Conservation (phyloP, 2,797 vertebrate species). For the Gephyroberyx darwinii region DNA sequence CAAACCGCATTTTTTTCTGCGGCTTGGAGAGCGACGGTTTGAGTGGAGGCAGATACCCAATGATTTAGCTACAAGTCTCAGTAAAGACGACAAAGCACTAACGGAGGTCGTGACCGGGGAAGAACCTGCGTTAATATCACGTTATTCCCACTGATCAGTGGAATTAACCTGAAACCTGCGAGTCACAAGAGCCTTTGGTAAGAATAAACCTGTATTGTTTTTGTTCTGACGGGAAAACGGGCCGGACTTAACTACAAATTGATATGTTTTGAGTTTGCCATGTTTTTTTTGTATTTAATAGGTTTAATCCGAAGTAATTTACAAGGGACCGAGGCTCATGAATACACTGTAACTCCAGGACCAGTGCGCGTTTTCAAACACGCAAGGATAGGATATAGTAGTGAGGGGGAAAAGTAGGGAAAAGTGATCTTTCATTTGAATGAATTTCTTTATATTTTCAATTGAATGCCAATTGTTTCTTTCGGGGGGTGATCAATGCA, state of each 20-base stretch:
- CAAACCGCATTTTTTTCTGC: slow-evolving; percentile 36
- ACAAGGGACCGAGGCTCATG: not conserved
- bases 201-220: slow-evolving; percentile 32
- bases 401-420: no score
- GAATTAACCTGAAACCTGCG: slow-evolving; percentile 55
- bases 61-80: not conserved
- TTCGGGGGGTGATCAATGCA: slow-evolving; percentile 34
- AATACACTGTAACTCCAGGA: not conserved
- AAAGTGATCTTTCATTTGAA: not conserved
- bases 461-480: slow-evolving; percentile 15
- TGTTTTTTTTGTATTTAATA: not conserved
- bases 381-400: no score
- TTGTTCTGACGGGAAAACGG: no score
- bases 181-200: slow-evolving; percentile 55
- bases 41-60: slow-evolving; percentile 39
- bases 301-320: no score
- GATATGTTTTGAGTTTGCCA: not conserved
- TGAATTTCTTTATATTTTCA: not conserved
- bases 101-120: not conserved
- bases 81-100: not conserved
- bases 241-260: not conserved
- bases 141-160: slow-evolving; percentile 34
- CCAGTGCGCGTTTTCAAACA: not conserved
- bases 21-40: slow-evolving; percentile 20
- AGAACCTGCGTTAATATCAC: not conserved